Conservation (phyloP, 2,113 vertebrate genomes). For the Chamaetylas fuelleborni region DNA sequence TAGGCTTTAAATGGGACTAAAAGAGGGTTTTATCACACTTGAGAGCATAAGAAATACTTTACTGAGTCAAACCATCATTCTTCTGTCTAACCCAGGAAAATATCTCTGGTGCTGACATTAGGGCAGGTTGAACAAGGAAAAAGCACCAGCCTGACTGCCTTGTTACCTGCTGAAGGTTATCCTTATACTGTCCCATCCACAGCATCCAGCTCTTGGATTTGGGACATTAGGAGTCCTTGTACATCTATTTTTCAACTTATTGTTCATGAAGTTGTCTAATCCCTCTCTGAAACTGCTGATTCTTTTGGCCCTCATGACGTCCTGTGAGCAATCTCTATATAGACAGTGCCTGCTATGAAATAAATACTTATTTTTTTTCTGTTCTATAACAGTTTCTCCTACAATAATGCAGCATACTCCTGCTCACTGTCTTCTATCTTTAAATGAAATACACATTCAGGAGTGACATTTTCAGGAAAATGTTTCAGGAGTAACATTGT, state of each 20-base stretch:
- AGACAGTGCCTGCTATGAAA: background rate
- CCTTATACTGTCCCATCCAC: background rate
- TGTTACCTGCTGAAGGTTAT: background rate
- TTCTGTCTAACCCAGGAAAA: background rate
- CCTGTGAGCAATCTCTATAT: background rate
- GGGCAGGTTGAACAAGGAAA: background rate
- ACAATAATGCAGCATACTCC: background rate
- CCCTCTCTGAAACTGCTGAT: background rate
- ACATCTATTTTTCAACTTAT: background rate
- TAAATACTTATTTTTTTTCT: background rate
- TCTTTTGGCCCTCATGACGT: background rate
- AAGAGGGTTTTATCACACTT: background rate
- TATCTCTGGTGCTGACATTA: background rate
- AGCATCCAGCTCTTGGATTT: background rate
- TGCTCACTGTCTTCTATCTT: background rate
- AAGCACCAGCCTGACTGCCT: background rate
- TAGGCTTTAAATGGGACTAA: background rate
- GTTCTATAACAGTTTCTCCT: background rate
- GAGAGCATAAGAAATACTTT: background rate
- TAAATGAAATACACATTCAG: background rate
- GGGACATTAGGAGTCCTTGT: background rate
- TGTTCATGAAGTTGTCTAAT: background rate
- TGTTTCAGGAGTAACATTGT: fast-evolving
- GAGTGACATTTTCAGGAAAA: background rate
- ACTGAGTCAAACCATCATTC: background rate